These are phyloP conservation scores for Piprites chloris DNA, from an alignment of 2,113 vertebrate species.

Conservation along the genomic window DNA sequence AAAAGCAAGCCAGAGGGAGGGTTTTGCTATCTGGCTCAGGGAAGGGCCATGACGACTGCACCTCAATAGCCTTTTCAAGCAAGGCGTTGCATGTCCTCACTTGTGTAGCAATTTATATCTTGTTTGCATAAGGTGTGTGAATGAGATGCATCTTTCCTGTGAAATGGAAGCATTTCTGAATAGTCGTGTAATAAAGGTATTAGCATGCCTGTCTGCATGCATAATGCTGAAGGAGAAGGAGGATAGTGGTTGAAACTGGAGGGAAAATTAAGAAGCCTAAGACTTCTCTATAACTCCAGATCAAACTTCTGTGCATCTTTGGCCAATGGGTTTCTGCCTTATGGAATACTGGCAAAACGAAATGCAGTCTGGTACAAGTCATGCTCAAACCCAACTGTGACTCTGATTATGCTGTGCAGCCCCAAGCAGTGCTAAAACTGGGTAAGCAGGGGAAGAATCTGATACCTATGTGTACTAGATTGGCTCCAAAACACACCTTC, in stretches of 20 bases:
- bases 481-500: neutral
- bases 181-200: slow-evolving; percentile 12
- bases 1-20: neutral
- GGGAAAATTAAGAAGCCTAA: neutral
- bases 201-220: neutral
- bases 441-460: neutral
- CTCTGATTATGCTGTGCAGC: neutral
- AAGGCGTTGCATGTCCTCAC: neutral
- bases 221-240: neutral
- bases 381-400: neutral
- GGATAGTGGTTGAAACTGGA: neutral
- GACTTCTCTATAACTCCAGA: neutral
- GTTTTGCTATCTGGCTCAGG: neutral
- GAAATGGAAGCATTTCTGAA: slow-evolving; percentile 34
- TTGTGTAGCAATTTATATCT: slow-evolving; percentile 39
- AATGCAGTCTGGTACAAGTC: neutral
- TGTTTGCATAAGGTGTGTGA: slow-evolving; percentile 46
- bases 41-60: slow-evolving; percentile 19
- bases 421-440: neutral
- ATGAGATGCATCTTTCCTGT: slow-evolving; percentile 1
- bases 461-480: neutral
- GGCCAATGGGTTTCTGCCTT: neutral
- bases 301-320: neutral
- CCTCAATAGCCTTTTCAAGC: neutral
- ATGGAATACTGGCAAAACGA: neutral